Conservation (phyloP, 1,140 invertebrate genomes). For the Metaphire vulgaris region DNA sequence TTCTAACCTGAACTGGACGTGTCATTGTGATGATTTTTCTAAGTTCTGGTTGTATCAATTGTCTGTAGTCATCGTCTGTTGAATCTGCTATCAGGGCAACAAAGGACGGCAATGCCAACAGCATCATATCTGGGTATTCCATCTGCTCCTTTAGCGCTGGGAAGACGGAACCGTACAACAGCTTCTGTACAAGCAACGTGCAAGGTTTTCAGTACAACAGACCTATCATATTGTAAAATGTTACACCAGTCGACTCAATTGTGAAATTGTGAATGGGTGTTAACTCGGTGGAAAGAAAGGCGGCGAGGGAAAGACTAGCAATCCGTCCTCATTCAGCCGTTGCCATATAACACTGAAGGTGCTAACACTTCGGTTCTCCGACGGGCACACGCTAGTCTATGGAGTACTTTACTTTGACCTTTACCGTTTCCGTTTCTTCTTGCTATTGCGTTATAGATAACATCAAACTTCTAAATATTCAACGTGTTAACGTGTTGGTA, state of each 20-base stretch:
- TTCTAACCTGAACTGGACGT: constrained; percentile 64
- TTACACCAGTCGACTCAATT: neutral
- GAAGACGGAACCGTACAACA: constrained; percentile 91
- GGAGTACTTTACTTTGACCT: neutral
- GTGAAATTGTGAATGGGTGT: no score
- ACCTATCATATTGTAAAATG: neutral
- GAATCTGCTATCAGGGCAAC: constrained; percentile 79
- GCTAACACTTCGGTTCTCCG: no score
- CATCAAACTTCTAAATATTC: neutral
- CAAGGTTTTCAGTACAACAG: neutral
- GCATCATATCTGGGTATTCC: constrained; percentile 73
- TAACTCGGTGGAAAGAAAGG: no score
- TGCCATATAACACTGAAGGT: no score
- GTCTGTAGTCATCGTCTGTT: constrained; percentile 72
- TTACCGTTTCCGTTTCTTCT: neutral
- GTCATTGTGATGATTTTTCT: constrained; percentile 71
- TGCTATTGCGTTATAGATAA: neutral
- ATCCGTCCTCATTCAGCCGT: no score
- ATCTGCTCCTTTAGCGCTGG: constrained; percentile 79
- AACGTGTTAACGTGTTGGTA: neutral
- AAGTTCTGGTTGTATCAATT: constrained; percentile 72
- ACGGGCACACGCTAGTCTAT: no score
- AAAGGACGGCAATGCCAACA: constrained; percentile 79
- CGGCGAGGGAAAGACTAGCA: no score
- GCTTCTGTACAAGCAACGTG: constrained; percentile 65